Conservation (phyloP, 1,140 invertebrate species). For the Lethocerus indicus region DNA sequence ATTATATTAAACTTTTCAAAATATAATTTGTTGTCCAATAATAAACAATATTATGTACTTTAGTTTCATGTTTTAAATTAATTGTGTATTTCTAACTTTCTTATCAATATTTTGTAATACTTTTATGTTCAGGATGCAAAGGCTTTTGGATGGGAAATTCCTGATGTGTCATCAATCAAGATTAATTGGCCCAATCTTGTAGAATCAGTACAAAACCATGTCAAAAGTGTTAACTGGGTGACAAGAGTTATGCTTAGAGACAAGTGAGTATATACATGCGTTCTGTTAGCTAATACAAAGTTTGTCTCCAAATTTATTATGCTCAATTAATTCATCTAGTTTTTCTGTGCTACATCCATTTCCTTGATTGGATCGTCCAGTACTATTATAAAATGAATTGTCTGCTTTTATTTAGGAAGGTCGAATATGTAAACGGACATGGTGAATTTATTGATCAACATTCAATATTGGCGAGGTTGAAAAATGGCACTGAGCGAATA, state of each 20-base stretch:
- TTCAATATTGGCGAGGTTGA: conserved; percentile 54
- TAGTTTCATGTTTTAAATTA: neutral
- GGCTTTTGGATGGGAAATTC: conserved; percentile 66
- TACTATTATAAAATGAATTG: conserved; percentile 1
- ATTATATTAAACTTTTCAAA: neutral
- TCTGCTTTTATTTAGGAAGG: conserved; percentile 37
- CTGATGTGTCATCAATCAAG: conserved; percentile 38
- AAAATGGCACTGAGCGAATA: conserved; percentile 55
- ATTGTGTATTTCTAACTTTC: neutral
- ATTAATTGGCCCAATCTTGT: conserved; percentile 54
- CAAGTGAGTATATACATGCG: conserved; percentile 58
- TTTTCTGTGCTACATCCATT: neutral
- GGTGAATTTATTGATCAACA: conserved; percentile 70
- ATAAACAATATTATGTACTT: neutral
- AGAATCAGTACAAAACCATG: conserved; percentile 63
- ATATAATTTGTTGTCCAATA: neutral
- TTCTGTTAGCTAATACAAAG: too few relatives aligned
- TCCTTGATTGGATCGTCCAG: neutral
- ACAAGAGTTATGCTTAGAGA: conserved; percentile 71
- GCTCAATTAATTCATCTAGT: neutral
- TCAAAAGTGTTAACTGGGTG: conserved; percentile 85
- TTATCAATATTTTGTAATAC: neutral
- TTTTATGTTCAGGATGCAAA: conserved; percentile 43
- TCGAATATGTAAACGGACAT: conserved; percentile 84
- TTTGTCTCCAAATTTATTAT: too few relatives aligned